Conservation (phyloP, 2,888 invertebrate species). For the Heliconius charithonia region DNA sequence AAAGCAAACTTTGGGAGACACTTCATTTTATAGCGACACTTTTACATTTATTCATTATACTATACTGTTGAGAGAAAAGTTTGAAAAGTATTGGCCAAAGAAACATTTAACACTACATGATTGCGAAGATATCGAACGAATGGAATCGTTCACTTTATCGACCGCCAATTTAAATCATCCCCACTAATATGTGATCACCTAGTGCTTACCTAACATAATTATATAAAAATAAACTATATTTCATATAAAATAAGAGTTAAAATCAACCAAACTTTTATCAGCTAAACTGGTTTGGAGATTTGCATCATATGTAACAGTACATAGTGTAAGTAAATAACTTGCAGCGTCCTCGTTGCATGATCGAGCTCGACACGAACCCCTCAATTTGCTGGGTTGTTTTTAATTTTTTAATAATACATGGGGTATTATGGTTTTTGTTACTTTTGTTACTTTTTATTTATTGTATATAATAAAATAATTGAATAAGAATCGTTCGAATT, state of each 20-base stretch:
- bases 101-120: conserved; percentile 42
- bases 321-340: conserved; percentile 49
- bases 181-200: conserved; percentile 34
- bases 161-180: conserved; percentile 53
- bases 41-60: background rate
- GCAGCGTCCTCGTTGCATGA: conserved; percentile 65
- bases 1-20: background rate
- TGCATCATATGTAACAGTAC: conserved; percentile 41
- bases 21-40: background rate
- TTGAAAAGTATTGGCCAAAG: background rate
- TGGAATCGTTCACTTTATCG: conserved; percentile 49
- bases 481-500: background rate
- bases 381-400: conserved; percentile 46
- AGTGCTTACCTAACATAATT: background rate
- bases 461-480: background rate
- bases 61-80: background rate
- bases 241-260: conserved; percentile 24
- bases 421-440: background rate
- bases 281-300: conserved; percentile 48
- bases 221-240: conserved; percentile 35
- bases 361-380: conserved; percentile 70
- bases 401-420: conserved; percentile 37
- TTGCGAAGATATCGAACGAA: conserved; percentile 47
- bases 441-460: background rate
- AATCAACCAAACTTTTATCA: conserved; percentile 28